Base-by-base conservation (phyloP, 92 coral and sea anemone genomes). In the Heliopora coerulea region DNA sequence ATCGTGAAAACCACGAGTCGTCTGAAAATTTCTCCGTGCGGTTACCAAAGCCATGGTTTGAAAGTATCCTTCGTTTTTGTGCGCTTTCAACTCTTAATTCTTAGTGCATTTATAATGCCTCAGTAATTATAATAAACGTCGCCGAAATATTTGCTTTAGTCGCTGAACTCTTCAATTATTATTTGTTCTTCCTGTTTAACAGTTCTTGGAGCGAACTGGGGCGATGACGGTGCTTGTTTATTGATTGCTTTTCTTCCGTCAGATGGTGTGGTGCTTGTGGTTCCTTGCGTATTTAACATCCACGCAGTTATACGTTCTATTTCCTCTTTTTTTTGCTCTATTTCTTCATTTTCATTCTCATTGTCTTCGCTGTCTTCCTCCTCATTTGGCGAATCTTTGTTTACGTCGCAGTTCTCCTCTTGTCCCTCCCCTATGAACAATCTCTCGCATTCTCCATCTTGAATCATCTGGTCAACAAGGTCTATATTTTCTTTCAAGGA, bases 401-500 rank as follows among this genome's bases (percentile, higher is more conserved):
- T 11, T 1, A 25, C 52, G 20, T 46, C 57, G 1, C 31, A 30
- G 1, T 19, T 23, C 30, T 49, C 35, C 1, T 49, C 74, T 0
- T 44, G 58, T 9, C 23, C 33, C n/a, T 23, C 59, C 8, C 46
- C 59, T 49, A 63, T 63, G n/a, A 63, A 63, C 10, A 34, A 32
- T 27, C 70, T 63, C 21, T 63, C 50, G n/a, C 30, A 63, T n/a
- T 37, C 70, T 19, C 48, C 70, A 35, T 48, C 20, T 31, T 0
- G 13, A 9, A 67, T 11, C 21, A 67, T 29, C 33, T 49, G 57
- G 59, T 67, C 26, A 21, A 67, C 30, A 8, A 10, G 1, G 19
- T 21, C 37, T 39, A 67, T 35, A 39, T 41, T 49, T 4, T 46
- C 74, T 13, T 49, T 67, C 59, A 67, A 29, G 6, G 74, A 67